Conservation (phyloP, 2,888 invertebrate genomes). For the Epirrhoe tristata region DNA sequence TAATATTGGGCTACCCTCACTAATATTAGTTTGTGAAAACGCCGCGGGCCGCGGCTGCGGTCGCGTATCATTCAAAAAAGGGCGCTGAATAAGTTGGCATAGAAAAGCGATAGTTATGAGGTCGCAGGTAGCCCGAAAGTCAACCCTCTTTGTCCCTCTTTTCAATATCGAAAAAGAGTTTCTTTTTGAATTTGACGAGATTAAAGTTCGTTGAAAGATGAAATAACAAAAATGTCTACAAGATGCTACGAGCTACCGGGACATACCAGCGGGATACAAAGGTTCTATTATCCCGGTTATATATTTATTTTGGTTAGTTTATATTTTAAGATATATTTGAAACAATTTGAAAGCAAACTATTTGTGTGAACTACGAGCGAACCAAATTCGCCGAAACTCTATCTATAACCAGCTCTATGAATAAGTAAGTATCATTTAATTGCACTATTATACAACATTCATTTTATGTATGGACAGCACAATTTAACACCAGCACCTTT, state of each 20-base stretch:
- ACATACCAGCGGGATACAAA: too few species aligned
- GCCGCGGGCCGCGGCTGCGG: slow-evolving; percentile 12
- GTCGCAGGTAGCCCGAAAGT: slow-evolving; percentile 34
- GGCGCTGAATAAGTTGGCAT: slow-evolving; percentile 35
- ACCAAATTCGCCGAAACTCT: not conserved
- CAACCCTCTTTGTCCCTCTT: slow-evolving; percentile 33
- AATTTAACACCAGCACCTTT: too few species aligned
- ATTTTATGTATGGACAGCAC: too few species aligned
- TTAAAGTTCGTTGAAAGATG: slow-evolving; percentile 29
- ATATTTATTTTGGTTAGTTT: too few species aligned
- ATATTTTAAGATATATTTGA: too few species aligned
- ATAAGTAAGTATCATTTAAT: not conserved
- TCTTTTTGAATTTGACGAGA: slow-evolving; percentile 24
- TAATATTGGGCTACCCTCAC: slow-evolving; percentile 40
- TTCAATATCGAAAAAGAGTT: slow-evolving; percentile 31
- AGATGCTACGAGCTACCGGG: not conserved
- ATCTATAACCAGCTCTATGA: slow-evolving; percentile 4
- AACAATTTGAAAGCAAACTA: too few species aligned
- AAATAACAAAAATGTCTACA: slow-evolving; percentile 10
- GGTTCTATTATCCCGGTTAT: too few species aligned
- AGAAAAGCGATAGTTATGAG: slow-evolving; percentile 39
- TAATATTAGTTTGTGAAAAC: slow-evolving; percentile 49
- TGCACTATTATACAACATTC: too few species aligned
- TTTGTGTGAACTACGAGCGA: too few species aligned
- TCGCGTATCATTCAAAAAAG: slow-evolving; percentile 42